Conservation (phyloP, 2,888 invertebrate species). For the Nemotelus nigrinus region DNA sequence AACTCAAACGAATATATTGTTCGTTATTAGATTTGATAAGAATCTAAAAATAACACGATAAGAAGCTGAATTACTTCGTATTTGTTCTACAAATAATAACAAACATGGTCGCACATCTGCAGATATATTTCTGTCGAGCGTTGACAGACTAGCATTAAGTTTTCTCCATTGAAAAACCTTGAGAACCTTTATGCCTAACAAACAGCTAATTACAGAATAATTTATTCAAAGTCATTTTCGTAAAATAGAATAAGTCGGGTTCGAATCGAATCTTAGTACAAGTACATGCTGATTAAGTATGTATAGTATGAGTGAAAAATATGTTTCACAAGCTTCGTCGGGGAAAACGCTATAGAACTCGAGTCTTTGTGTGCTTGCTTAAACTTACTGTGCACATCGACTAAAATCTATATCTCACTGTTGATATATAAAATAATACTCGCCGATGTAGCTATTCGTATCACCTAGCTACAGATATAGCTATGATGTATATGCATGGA, state of each 20-base stretch:
- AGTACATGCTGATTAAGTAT: no score
- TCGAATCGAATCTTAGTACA: background rate
- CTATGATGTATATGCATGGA: background rate
- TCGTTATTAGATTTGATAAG: no score
- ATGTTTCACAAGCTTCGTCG: no score
- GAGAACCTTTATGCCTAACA: constrained; percentile 5
- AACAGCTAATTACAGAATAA: constrained; percentile 9
- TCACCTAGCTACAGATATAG: background rate
- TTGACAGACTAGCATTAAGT: background rate
- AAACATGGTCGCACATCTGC: no score
- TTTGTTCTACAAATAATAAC: no score
- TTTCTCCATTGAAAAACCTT: background rate
- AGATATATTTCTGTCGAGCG: background rate
- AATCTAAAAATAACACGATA: no score
- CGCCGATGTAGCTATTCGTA: background rate
- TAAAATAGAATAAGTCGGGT: background rate
- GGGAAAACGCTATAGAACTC: no score
- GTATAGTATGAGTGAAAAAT: no score
- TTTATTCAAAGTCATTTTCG: constrained; percentile 19
- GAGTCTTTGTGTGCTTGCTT: no score
- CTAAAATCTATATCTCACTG: background rate
- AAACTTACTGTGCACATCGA: background rate
- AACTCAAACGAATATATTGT: no score
- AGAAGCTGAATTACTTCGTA: no score
- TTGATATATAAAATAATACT: background rate